Base-by-base conservation (phyloP, 2,888 invertebrate genomes). In the Xestia c-nigrum region DNA sequence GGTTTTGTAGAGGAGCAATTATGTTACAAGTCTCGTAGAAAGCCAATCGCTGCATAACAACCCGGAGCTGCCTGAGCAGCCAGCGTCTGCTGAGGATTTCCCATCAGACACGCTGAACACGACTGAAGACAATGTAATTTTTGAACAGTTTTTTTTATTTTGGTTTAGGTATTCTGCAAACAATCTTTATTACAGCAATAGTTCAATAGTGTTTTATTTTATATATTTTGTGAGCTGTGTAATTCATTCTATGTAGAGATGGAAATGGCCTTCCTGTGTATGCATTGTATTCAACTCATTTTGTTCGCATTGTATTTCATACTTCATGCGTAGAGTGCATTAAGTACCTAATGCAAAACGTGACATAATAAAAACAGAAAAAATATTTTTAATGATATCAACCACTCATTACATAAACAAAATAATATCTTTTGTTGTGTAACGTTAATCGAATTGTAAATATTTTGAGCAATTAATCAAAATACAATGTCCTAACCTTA, bases 371-470 rank as follows among this genome's bases (percentile, higher is more conserved):
- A 21, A 19, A 19, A 61, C 21, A 50, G 50, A 1, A 31, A 31
- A 31, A 59, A 1, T 14, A 21, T 63, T 63, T 64, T 47, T 47
- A 14, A 40, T 12, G n/a, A 14, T 72, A 65, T 64, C 19, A 40
- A 67, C 16, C 40, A 19, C 5, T 64, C 14, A n/a, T 65, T 47
- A 38, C 16, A 46, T 43, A 59, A 52, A 75, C n/a, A 75, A 50
- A 31, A 14, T 46, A 24, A 21, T 38, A 68, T 68, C 6, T 61
- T 68, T 46, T 75, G 31, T 46, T 40, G 16, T 10, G 57, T 47
- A 65, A 40, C 5, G 19, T 50, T 61, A 76, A 61, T 61, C 43
- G 46, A 61, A 50, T 38, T 71, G n/a, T 77, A 65, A 65, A 77
- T 47, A 57, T 38, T 43, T n/a, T 10, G 19, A 57, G 65, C 31